Base-by-base conservation (phyloP, 2,797 vertebrate genomes). In the Bradypodion ventrale region DNA sequence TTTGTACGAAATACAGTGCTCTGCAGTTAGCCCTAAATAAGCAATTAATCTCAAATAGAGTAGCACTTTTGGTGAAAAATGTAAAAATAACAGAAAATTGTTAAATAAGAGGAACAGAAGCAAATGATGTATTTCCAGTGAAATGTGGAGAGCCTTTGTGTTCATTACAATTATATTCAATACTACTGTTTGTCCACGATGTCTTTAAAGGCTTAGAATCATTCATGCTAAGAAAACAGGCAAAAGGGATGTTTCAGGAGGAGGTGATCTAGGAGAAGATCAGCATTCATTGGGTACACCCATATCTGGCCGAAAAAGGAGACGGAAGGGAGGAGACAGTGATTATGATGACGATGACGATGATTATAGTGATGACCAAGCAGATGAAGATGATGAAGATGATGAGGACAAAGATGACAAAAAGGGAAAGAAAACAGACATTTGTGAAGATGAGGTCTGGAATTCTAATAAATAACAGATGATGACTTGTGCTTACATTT, bases 281-380 rank as follows among this genome's bases (percentile, higher is more conserved):
- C 94, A 92, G 2, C 96, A 95, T 37, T 86, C 94, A 12, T 68
- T 96, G 87, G 96, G 96, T 80, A 95, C 94, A 0, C 93, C 96
- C 7, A 87, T 95, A 0, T 87, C 96, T 0, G 96, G 96, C 69
- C 97, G 96, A 85, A 98, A 98, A 85, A 95, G 97, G 85, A 97
- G 97, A 83, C 95, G 96, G 62, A 99, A 98, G 96, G 97, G 94
- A 5, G 96, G 95, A 25, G 97, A 98, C 91, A 98, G 97, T 0
- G 98, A 99, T 59, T 92, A 98, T 0, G 98, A 99, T 0, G 97
- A 99, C 0, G 98, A 99, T 0, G 98, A 98, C 0, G 98, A 99
- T 0, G 98, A 99, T 0, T 98, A 99, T 90, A 99, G 98, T 2
- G 98, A 99, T 2, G 97, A 98, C 1, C 97, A 98, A 89, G 97